Evolutionary conservation across 2,113 vertebrate species (phyloP).

Genomic region (Sakesphorus luctuosus): DNA sequence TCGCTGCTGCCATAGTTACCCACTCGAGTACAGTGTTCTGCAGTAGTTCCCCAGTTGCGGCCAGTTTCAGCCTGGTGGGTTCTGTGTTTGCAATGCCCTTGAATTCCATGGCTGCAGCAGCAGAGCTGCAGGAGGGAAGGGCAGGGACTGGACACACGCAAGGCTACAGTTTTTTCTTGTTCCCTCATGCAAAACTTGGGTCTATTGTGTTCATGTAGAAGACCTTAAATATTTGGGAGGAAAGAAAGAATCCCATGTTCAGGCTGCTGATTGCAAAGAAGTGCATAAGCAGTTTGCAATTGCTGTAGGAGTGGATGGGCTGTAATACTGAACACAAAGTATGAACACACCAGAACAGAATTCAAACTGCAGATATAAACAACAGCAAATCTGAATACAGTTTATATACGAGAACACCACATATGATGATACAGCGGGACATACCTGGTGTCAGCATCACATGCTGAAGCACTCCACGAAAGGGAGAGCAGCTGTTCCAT

Average conservation of each 20-base stretch:
- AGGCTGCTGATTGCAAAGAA: background rate
- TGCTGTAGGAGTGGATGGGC: background rate
- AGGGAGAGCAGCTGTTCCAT: background rate
- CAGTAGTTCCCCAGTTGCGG: background rate
- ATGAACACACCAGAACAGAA: background rate
- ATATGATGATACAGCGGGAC: background rate
- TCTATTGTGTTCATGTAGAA: background rate
- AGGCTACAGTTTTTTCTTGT: background rate
- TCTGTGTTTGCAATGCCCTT: background rate
- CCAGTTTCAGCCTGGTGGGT: background rate
- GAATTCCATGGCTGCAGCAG: background rate
- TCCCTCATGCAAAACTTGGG: background rate
- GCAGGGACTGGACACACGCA: background rate
- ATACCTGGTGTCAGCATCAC: background rate
- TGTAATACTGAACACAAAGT: background rate
- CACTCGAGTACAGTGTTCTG: background rate
- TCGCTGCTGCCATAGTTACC: background rate
- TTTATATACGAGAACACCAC: background rate
- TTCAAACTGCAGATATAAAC: background rate
- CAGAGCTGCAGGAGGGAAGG: background rate
- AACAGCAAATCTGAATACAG: background rate
- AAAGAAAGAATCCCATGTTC: background rate
- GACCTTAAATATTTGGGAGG: background rate
- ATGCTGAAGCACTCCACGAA: background rate
- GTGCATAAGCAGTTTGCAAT: background rate